Evolutionary conservation across 2,797 vertebrate species (phyloP).

Genomic region (Manis pentadactyla): DNA sequence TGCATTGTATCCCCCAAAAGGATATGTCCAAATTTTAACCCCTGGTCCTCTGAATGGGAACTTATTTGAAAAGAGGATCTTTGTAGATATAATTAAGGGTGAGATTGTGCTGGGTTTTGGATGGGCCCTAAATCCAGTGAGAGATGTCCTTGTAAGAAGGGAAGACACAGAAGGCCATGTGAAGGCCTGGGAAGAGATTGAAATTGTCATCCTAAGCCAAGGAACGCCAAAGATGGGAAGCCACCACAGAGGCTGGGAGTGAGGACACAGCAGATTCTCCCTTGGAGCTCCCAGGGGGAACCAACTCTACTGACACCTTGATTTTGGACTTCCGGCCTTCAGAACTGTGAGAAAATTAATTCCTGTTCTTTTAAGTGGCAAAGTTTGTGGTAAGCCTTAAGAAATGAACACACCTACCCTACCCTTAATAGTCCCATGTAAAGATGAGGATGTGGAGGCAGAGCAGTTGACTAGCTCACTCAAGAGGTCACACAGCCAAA

Average conservation of each 20-base stretch:
- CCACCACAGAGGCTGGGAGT: not conserved
- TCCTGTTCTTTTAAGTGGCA: not conserved
- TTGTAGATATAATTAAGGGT: not conserved
- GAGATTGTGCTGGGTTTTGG: not conserved
- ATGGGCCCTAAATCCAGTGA: not conserved
- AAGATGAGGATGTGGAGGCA: not conserved
- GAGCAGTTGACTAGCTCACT: not conserved
- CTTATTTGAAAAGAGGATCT: not conserved
- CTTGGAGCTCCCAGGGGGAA: not conserved
- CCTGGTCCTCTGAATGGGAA: not conserved
- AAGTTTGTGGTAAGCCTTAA: not conserved
- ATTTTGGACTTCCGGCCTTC: not conserved
- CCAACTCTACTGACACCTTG: not conserved
- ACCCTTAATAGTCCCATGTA: not conserved
- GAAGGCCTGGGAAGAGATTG: not conserved
- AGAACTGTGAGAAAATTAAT: not conserved
- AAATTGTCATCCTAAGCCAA: too few species aligned
- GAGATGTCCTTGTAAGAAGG: not conserved
- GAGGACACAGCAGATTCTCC: not conserved
- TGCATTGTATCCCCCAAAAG: not conserved
- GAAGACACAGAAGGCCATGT: accelerated
- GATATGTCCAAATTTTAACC: not conserved
- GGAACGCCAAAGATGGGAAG: accelerated
- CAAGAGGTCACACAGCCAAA: not conserved
- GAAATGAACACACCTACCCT: not conserved